Percentiles rank a stretch among this genome's conserved stretches.
These are phyloP conservation scores for Morinoia aosen DNA, from an alignment of 2,888 invertebrate species.

Conservation along the genomic window DNA sequence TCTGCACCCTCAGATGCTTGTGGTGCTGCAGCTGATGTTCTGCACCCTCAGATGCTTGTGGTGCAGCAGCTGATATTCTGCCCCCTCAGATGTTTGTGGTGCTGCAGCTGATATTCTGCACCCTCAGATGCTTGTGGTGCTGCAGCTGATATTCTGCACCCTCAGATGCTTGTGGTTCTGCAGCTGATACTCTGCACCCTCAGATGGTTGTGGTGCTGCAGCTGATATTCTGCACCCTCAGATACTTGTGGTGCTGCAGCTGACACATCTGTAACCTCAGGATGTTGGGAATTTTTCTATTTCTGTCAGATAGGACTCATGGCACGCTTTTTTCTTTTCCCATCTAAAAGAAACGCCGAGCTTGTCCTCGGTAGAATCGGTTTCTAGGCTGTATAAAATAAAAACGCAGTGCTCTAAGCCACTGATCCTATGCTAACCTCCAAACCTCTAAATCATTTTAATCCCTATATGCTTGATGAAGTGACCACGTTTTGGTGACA, in stretches of 20 bases:
- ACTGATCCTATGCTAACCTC: too few relatives aligned
- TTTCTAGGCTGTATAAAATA: too few relatives aligned
- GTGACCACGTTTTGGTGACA: too few relatives aligned
- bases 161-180: slow-evolving; percentile 26
- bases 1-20: slow-evolving; percentile 54
- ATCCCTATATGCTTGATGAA: too few relatives aligned
- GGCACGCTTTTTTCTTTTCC: too few relatives aligned
- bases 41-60: slow-evolving; percentile 49
- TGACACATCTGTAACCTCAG: background rate
- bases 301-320: too few relatives aligned
- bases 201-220: background rate
- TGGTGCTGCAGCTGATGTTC: slow-evolving; percentile 52
- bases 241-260: background rate
- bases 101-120: slow-evolving; percentile 14
- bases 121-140: background rate
- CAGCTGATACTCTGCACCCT: background rate
- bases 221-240: slow-evolving; percentile 25
- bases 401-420: too few relatives aligned
- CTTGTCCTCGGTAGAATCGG: too few relatives aligned
- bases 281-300: too few relatives aligned
- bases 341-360: too few relatives aligned
- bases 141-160: background rate
- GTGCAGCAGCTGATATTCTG: background rate
- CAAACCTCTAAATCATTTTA: too few relatives aligned
- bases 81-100: background rate